These are phyloP conservation scores for Mimumesa dahlbomi DNA, from an alignment of 2,888 invertebrate genomes.

Conservation along the genomic window DNA sequence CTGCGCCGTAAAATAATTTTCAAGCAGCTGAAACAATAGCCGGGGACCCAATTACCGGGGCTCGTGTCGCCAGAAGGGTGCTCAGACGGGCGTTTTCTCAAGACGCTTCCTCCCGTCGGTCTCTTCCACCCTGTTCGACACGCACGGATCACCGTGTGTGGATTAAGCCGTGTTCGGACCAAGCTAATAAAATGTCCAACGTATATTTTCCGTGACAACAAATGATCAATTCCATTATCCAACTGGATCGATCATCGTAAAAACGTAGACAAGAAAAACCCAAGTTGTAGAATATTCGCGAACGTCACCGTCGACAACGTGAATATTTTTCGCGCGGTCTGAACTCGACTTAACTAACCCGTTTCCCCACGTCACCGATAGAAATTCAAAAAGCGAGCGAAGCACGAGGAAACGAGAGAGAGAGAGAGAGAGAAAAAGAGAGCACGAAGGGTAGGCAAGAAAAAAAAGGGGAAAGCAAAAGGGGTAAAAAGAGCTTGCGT, in stretches of 20 bases:
- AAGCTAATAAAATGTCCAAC: no score
- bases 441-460: constrained; percentile 7
- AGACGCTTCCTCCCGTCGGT: constrained; percentile 32
- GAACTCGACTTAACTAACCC: no score
- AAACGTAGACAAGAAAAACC: no score
- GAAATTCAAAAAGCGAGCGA: neutral
- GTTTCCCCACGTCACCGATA: neutral
- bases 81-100: constrained; percentile 53
- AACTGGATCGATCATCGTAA: no score
- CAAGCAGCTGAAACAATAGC: constrained; percentile 48
- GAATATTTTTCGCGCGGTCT: no score
- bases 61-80: constrained; percentile 53
- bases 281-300: no score
- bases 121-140: constrained; percentile 15
- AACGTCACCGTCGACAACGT: no score
- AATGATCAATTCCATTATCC: no score
- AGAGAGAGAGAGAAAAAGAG: neutral
- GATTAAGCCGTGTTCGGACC: no score
- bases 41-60: constrained; percentile 51
- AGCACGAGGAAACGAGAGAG: neutral
- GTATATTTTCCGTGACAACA: no score
- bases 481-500: constrained; percentile 4
- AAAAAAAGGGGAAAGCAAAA: constrained; percentile 21
- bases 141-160: no score
- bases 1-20: constrained; percentile 38